Conservation (phyloP, 2,113 vertebrate genomes). For the Hippotragus niger region DNA sequence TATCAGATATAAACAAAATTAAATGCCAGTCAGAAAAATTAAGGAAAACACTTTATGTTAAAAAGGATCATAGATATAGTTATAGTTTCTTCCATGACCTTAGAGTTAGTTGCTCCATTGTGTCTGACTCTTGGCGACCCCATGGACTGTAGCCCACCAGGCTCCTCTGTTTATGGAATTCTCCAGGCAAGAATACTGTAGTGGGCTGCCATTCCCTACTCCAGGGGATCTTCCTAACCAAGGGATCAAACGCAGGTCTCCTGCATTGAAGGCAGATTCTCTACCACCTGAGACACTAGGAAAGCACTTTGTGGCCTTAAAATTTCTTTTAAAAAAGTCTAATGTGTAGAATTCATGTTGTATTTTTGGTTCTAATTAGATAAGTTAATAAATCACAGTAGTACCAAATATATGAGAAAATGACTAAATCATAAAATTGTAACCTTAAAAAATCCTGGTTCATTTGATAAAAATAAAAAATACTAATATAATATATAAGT, state of each 20-base stretch:
- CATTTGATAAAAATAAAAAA: neutral
- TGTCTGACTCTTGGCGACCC: accelerated
- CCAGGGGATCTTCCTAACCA: neutral
- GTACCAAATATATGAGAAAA: neutral
- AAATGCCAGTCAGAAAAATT: neutral
- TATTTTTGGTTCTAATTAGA: neutral
- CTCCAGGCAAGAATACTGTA: neutral
- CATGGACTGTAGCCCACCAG: neutral
- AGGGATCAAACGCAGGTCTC: neutral
- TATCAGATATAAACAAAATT: neutral
- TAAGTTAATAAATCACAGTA: neutral
- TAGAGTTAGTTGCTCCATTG: neutral
- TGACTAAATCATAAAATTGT: neutral
- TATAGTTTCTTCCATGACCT: neutral
- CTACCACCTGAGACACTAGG: neutral
- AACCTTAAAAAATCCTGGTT: neutral
- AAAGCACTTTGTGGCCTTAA: neutral
- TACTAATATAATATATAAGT: neutral
- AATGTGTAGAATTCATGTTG: neutral
- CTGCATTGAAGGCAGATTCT: neutral
- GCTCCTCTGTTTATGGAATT: neutral
- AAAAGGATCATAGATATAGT: neutral
- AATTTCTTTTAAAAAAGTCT: neutral
- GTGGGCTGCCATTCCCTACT: neutral
- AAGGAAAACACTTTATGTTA: neutral